Conservation (phyloP, 2,888 invertebrate genomes). For the Protodeltote pygarga region DNA sequence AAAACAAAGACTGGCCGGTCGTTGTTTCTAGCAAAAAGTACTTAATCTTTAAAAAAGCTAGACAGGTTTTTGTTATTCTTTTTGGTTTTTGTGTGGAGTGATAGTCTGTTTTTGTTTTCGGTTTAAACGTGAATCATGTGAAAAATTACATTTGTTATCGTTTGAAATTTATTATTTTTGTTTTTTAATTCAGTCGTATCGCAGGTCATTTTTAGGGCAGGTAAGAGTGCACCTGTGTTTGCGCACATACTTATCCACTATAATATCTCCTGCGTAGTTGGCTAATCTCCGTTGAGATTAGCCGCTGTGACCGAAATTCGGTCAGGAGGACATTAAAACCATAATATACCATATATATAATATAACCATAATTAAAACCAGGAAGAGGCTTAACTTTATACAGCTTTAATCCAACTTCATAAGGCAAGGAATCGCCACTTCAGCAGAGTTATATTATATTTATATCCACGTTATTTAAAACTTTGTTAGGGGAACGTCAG, state of each 20-base stretch:
- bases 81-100: slow-evolving; percentile 1
- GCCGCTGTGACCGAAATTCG: too few relatives aligned
- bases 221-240: too few relatives aligned
- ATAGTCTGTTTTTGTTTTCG: not conserved
- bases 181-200: not conserved
- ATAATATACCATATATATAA: not conserved
- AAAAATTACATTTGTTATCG: too few relatives aligned
- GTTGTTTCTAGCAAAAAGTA: not conserved
- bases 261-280: too few relatives aligned
- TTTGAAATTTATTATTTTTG: not conserved
- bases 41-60: slow-evolving; percentile 15
- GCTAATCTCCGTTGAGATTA: too few relatives aligned
- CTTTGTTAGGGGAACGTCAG: slow-evolving; percentile 13
- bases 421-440: too few relatives aligned
- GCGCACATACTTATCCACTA: too few relatives aligned
- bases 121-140: too few relatives aligned
- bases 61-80: not conserved
- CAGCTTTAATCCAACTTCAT: slow-evolving; percentile 1
- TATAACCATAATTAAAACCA: not conserved
- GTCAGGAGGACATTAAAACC: too few relatives aligned
- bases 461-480: slow-evolving; percentile 22
- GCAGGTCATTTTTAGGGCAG: too few relatives aligned
- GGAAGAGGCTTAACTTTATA: not conserved
- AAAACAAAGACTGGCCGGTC: slow-evolving; percentile 25
- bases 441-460: slow-evolving; percentile 23